phyloP scores from a whole-genome alignment of 2,888 invertebrate genomes.

The Saturnia pavonia region DNA sequence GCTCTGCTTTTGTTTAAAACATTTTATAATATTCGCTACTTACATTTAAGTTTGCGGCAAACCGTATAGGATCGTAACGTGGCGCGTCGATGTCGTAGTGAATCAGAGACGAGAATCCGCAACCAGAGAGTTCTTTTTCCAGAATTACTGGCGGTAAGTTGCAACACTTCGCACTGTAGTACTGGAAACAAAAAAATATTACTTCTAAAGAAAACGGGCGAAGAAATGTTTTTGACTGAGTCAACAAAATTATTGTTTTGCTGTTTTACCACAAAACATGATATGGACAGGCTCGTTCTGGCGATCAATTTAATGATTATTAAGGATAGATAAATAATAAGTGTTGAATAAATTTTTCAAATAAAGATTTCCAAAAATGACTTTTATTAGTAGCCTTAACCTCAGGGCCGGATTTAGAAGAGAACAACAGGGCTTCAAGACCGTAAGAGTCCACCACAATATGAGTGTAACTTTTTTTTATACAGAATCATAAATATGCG shows the following conservation, averaged over 20 bases:
- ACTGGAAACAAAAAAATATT: slow-evolving; percentile 44
- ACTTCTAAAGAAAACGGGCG: no score
- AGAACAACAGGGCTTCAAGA: not conserved
- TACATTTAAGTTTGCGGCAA: slow-evolving; percentile 27
- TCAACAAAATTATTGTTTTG: no score
- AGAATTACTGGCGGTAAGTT: slow-evolving; percentile 58
- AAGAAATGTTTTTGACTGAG: no score
- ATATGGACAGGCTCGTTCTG: no score
- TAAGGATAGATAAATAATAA: no score
- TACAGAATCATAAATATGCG: no score
- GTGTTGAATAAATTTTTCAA: no score
- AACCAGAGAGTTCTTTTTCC: slow-evolving; percentile 43
- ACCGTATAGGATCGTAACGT: slow-evolving; percentile 24
- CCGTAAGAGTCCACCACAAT: no score
- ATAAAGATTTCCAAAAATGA: not conserved
- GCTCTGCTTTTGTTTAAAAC: not conserved
- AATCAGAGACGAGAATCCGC: slow-evolving; percentile 54
- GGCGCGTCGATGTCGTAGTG: slow-evolving; percentile 48
- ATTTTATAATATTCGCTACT: slow-evolving; percentile 8
- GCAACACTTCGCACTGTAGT: slow-evolving; percentile 67
- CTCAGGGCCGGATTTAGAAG: not conserved
- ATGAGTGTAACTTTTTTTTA: no score
- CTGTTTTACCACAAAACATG: no score
- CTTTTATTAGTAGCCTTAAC: not conserved
- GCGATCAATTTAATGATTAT: no score